Base-by-base conservation (phyloP, 2,888 invertebrate genomes). In the Osedax frankpressi region DNA sequence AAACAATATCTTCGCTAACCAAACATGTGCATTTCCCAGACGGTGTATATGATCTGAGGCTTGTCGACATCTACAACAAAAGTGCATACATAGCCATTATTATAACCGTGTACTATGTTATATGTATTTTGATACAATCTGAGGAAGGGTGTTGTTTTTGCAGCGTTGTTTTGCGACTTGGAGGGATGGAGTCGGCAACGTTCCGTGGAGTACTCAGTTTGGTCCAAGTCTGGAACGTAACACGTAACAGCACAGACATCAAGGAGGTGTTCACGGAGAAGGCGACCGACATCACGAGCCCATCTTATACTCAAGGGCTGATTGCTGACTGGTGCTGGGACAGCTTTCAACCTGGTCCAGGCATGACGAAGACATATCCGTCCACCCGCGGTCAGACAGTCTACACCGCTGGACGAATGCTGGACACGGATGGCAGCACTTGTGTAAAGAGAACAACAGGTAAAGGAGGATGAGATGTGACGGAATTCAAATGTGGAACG, bases 291-390 rank as follows among this genome's bases (percentile, higher is more conserved):
- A 65, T 65, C 25, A 65, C 24, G n/a, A 65, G 65, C 65, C n/a
- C 1, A 14, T 65, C 65, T 28, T 65, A 65, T 28, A 65, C 65
- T 19, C n/a, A 24, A 28, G 65, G 24, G 14, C 65, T 65, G 65
- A 24, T 24, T 65, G 65, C 24, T 65, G 65, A 65, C 65, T 65
- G 65, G 65, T 14, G 65, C 25, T 65, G 65, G 65, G 65, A 65
- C 65, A 65, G 65, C 25, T 65, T 65, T 65, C 65, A 65, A 65
- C 65, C 65, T n/a, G 19, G 65, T 11, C 65, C 65, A 24, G 65
- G 65, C 19, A 65, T 65, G n/a, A 65, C 11, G 65, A 65, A 24
- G 65, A n/a, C 28, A 28, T 65, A 26, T 19, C 65, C 65, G 1
- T 65, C 65, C 65, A 65, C 19, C 19, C 65, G 65, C 19, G 65